phyloP scores from a whole-genome alignment of 2,888 invertebrate genomes.

The Nowickia ferox region DNA sequence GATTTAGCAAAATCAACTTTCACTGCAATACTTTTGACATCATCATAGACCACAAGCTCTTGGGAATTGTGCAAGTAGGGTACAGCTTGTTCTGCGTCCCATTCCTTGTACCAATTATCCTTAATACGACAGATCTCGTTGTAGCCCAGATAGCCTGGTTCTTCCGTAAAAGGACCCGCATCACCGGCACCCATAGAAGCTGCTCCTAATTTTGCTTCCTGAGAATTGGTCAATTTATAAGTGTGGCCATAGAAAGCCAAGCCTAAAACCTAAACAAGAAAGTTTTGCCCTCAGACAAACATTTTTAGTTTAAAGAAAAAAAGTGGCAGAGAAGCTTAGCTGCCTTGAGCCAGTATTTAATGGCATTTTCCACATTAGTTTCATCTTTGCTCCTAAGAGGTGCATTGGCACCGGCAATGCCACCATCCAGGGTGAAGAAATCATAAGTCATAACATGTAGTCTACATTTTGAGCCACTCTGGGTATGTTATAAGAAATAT shows the following conservation, averaged over 20 bases:
- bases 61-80: constrained; percentile 88
- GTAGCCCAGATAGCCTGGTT: constrained; percentile 88
- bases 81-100: neutral
- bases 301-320: no score
- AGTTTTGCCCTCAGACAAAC: no score
- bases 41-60: constrained; percentile 97
- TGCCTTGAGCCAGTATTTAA: no score
- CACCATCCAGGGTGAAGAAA: no score
- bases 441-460: no score
- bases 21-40: constrained; percentile 89
- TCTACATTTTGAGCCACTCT: no score
- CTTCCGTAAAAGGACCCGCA: constrained; percentile 86
- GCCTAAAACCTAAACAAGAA: constrained; percentile 84
- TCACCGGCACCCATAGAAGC: constrained; percentile 32
- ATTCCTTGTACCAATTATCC: constrained; percentile 2
- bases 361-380: no score
- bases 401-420: no score
- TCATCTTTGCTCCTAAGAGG: no score
- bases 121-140: constrained; percentile 85
- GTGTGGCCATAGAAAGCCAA: constrained; percentile 88
- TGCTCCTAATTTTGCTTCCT: constrained; percentile 32
- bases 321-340: no score
- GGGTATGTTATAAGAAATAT: no score
- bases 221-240: constrained; percentile 85
- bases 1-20: constrained; percentile 93